Evolutionary conservation across 2,797 vertebrate species (phyloP), one percentile per base, ranked within the genome.

Genomic region (Malurus splendens): DNA sequence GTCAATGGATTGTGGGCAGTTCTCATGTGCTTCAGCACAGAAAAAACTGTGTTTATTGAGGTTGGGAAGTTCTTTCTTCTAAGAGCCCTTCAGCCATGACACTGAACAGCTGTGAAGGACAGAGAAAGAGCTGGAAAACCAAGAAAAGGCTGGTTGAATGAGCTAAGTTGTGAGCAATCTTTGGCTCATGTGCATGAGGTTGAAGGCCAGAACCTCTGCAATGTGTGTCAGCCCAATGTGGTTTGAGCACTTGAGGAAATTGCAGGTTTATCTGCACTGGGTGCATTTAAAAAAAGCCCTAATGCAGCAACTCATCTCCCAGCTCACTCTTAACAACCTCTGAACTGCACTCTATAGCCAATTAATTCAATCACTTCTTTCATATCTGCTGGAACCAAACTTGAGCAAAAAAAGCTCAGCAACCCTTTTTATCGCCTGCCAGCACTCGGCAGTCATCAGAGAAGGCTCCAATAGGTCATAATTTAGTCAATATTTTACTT

Each of bases 401-500:
- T 72, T 50, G 45, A 85, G 71, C 25, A 87, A 91, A 90, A 82
- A 95, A 82, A 44, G 12, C 56, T 76, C 89, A 76, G 71, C 65
- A 65, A 70, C 51, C 48, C 79, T 93, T 96, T 94, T 94, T 74
- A 95, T 95, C 56, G 7, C 38, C 67, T 91, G 93, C 95, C 93
- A 95, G 86, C 4, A 0, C 81, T 59, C 78, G 82, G 74, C 88
- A 92, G 87, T 79, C 92, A 65, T 76, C 87, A 94, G 95, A 88
- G 72, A 14, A 86, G 68, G 72, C 76, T 93, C 93, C 93, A 89
- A 38, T 91, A 86, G 94, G 88, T 92, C 91, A 82, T 93, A 95
- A 92, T 87, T 87, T 92, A 93, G 85, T 93, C 94, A 94, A 85
- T 86, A 74, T 93, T 94, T 94, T 82, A 93, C 91, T 87, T 90